Evolutionary conservation across 2,113 vertebrate genomes (phyloP), one percentile per base, ranked within the genome.

Genomic region (Anhinga rufa): DNA sequence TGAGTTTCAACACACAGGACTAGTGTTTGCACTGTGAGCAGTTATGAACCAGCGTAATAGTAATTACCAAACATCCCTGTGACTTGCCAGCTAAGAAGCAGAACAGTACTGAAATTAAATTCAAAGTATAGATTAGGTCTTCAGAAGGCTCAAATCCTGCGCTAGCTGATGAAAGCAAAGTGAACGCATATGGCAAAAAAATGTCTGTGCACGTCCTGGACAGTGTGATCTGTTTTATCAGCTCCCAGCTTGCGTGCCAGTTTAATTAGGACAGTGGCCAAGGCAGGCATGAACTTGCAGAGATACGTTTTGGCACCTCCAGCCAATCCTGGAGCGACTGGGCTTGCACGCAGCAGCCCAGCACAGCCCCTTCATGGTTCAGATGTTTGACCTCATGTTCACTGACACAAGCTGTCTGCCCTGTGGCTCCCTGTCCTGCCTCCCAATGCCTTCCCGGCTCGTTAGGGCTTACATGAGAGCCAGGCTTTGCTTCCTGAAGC

Each of bases 231-330:
- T 70, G 88, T 72, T 85, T 62, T 70, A 66, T 90, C 85, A 79
- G 85, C 75, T 86, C 85, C 71, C 5, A 1, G 58, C 52, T 74
- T 58, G 62, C 1, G 1, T 95, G 92, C 85, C 90, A 81, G 68
- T 96, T 92, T 92, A 91, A 93, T 96, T 90, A 96, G 95, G 93
- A 74, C 80, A 55, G 54, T 36, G 79, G 92, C 96, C 92, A 93
- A 94, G 91, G 95, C 85, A 91, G 64, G 82, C 38, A 58, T 38
- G 64, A 85, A 51, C 92, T 93, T 54, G 80, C 71, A 86, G 69
- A 87, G 80, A 68, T 81, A 28, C 1, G 6, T 90, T 88, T 86
- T 16, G 5, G 60, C 90, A 87, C 71, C 62, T 80, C 36, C 80
- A 95, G 71, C 79, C 75, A 80, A 46, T 79, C 78, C 93, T 87